Conservation (phyloP, 2,797 vertebrate species). For the Chelidonichthys spinosus region DNA sequence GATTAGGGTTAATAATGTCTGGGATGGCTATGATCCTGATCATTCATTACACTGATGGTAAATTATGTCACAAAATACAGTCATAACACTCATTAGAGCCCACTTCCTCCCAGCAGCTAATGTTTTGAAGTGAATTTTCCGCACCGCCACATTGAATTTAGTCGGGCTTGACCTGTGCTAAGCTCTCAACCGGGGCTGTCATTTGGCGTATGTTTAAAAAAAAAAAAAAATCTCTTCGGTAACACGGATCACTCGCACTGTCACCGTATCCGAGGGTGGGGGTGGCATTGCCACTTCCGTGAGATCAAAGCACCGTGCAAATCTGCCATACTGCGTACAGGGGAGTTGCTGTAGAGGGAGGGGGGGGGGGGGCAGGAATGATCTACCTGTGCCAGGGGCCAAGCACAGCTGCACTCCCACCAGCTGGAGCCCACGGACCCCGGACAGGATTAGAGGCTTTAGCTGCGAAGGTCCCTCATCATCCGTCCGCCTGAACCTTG, state of each 20-base stretch:
- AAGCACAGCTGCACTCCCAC: slow-evolving; percentile 66
- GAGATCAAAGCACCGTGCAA: slow-evolving; percentile 77
- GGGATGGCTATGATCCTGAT: slow-evolving; percentile 16
- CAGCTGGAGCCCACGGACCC: slow-evolving; percentile 70
- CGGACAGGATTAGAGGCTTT: slow-evolving; percentile 81
- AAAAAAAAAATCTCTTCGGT: slow-evolving; percentile 52
- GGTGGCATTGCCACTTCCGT: slow-evolving; percentile 36
- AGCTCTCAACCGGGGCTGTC: slow-evolving; percentile 63
- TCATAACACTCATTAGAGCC: slow-evolving; percentile 56
- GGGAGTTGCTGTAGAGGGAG: slow-evolving; percentile 25
- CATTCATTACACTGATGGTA: slow-evolving; percentile 29
- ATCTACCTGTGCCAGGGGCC: slow-evolving; percentile 74
- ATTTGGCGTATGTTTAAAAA: slow-evolving; percentile 59
- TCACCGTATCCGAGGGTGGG: slow-evolving; percentile 49
- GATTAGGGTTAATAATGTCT: slow-evolving; percentile 48
- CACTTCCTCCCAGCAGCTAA: slow-evolving; percentile 45
- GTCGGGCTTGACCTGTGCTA: slow-evolving; percentile 69
- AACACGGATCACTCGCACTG: slow-evolving; percentile 67
- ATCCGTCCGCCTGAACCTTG: slow-evolving; percentile 65
- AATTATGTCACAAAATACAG: slow-evolving; percentile 40
- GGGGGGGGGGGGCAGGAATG: slow-evolving; percentile 30
- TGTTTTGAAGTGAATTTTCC: slow-evolving; percentile 76
- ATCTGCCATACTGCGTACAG: slow-evolving; percentile 56
- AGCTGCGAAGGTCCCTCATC: slow-evolving; percentile 76
- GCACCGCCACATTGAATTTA: slow-evolving; percentile 73